Evolutionary conservation across 2,113 vertebrate genomes (phyloP), one percentile per base, ranked within the genome.

Genomic region (Choloepus hoffmanni): DNA sequence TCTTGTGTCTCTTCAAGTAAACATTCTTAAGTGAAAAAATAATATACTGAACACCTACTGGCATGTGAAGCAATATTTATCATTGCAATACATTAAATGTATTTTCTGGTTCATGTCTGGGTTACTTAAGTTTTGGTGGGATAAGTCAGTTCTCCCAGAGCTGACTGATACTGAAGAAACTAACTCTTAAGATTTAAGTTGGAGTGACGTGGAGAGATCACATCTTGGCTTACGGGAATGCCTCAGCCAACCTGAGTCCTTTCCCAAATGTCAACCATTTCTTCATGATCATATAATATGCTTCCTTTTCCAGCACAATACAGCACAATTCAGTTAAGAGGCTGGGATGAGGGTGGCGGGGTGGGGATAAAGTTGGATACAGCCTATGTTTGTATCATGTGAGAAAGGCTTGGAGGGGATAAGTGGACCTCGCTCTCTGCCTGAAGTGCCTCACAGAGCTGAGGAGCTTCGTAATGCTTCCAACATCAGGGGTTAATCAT

Each of bases 361-460:
- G n/a, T 36, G 6, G 10, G 62, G 70, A 16, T 7, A 74, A 14
- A 11, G 1, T 16, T 1, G 26, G 43, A n/a, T 1, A 1, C 5
- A 23, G 18, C 14, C 23, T 55, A 2, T 7, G 1, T 12, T 43
- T 13, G 16, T 10, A 4, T 77, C 10, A 3, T 0, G 3, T 10
- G 16, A 15, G 33, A 30, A 77, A 76, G 24, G 3, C 5, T 21
- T 70, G 15, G 55, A 74, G 30, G 60, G 26, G 5, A 6, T 0
- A 2, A 0, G 33, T n/a, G 40, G 68, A 15, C 70, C 11, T 63
- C 16, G 63, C n/a, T 21, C 10, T 72, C 43, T 21, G 18, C 23
- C 6, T 21, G 33, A 68, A 26, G 24, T 50, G 58, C 50, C 68
- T 40, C 23, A 1, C 0, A 14, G 62, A 36, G 53, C 48, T 12